Percentiles rank a stretch among this genome's conserved stretches.
Conservation (phyloP, 1,140 invertebrate genomes). For the Musca domestica region DNA sequence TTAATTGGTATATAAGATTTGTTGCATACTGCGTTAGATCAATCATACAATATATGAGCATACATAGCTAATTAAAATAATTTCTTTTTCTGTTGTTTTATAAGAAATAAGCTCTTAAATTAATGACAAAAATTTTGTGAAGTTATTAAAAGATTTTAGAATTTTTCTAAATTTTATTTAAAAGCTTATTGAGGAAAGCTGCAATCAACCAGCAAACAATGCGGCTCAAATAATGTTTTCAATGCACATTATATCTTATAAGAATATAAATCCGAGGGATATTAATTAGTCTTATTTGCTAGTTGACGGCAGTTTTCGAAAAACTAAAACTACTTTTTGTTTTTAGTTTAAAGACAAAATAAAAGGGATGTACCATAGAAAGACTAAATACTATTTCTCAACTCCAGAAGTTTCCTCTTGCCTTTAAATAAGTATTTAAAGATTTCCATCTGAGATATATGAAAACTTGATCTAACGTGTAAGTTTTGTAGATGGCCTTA, state of each 20-base stretch:
- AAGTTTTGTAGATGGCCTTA: not conserved
- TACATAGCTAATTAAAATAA: not conserved
- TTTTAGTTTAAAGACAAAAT: too few relatives aligned
- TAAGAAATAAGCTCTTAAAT: slow-evolving; percentile 10
- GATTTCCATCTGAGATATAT: not conserved
- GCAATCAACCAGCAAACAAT: not conserved
- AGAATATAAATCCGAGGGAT: not conserved
- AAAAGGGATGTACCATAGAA: not conserved
- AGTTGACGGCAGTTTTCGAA: too few relatives aligned
- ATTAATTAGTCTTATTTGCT: not conserved
- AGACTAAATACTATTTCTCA: not conserved
- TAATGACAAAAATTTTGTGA: not conserved
- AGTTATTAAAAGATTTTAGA: not conserved
- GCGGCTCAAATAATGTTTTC: not conserved
- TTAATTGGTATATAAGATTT: slow-evolving; percentile 17
- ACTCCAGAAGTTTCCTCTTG: not conserved
- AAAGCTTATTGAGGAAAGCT: slow-evolving; percentile 4
- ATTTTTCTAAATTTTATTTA: not conserved
- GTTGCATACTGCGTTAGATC: slow-evolving; percentile 1
- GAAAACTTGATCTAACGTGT: not conserved
- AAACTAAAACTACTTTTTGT: too few relatives aligned
- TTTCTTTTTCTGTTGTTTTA: not conserved
- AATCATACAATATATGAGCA: slow-evolving; percentile 2
- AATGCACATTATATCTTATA: not conserved
- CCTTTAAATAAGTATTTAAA: not conserved